Evolutionary conservation across 2,797 vertebrate genomes (phyloP).

Genomic region (Crenuchus spilurus): DNA sequence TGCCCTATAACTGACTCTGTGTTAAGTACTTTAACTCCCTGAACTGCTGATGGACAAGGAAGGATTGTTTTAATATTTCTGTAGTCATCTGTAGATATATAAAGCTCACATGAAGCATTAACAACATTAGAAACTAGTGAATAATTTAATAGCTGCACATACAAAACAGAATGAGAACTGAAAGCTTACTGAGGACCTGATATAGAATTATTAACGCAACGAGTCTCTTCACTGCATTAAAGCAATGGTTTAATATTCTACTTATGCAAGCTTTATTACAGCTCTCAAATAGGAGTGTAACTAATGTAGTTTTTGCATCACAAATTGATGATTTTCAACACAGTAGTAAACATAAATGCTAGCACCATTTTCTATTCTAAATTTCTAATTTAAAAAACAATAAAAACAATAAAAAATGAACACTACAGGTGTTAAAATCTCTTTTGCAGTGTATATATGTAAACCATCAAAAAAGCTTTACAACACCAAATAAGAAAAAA

Average conservation of each 20-base stretch:
- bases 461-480: no score
- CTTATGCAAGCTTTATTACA: constrained; percentile 19
- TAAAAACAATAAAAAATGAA: no score
- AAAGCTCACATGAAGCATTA: constrained; percentile 1
- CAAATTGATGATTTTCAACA: not conserved
- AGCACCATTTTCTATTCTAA: no score
- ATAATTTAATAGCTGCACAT: constrained; percentile 23
- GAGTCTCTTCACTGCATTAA: constrained; percentile 9
- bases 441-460: no score
- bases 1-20: not conserved
- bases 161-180: not conserved
- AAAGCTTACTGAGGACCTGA: not conserved
- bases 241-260: constrained; percentile 6
- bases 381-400: no score
- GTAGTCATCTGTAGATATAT: constrained; percentile 14
- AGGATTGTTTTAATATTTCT: constrained; percentile 35
- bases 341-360: not conserved
- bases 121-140: not conserved
- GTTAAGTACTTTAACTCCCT: not conserved
- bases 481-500: no score
- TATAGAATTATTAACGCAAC: constrained; percentile 15
- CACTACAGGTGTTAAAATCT: no score
- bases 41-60: not conserved
- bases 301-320: not conserved
- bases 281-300: not conserved